Conservation (phyloP, 1,140 invertebrate genomes). For the Teleogryllus occipitalis region DNA sequence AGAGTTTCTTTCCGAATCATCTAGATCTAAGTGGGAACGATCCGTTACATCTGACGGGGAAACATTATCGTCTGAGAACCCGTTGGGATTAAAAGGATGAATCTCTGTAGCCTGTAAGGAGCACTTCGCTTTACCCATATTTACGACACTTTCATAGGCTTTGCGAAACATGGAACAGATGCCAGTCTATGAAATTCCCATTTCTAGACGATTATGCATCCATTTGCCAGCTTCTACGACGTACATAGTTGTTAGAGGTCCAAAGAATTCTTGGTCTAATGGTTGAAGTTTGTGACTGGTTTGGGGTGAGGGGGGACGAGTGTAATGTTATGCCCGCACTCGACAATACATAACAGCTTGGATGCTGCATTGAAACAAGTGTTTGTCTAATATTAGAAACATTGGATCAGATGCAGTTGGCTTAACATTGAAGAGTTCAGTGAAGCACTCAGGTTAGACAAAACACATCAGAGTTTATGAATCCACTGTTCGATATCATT, state of each 20-base stretch:
- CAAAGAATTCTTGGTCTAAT: not conserved
- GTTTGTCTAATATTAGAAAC: not conserved
- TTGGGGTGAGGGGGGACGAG: not conserved
- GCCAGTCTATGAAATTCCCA: not conserved
- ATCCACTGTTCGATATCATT: not conserved
- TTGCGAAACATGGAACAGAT: not conserved
- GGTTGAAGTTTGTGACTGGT: not conserved
- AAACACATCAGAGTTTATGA: not conserved
- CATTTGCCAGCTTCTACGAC: not conserved
- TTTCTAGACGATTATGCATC: not conserved
- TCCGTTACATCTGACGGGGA: not conserved
- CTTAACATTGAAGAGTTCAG: not conserved
- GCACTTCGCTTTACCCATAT: not conserved
- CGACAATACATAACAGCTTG: not conserved
- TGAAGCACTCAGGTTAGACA: not conserved
- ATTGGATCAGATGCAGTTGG: not conserved
- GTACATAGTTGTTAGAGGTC: not conserved
- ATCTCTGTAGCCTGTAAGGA: not conserved
- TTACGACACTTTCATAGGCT: not conserved
- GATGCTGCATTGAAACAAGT: not conserved
- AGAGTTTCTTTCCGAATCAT: not conserved
- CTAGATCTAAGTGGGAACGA: not conserved
- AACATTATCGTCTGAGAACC: not conserved
- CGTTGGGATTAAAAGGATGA: not conserved
- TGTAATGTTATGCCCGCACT: not conserved